A percentile compares a stretch with the other conserved stretches of the same genome.
These are phyloP conservation scores for Martes flavigula DNA, from an alignment of 2,797 vertebrate genomes.

Conservation along the genomic window DNA sequence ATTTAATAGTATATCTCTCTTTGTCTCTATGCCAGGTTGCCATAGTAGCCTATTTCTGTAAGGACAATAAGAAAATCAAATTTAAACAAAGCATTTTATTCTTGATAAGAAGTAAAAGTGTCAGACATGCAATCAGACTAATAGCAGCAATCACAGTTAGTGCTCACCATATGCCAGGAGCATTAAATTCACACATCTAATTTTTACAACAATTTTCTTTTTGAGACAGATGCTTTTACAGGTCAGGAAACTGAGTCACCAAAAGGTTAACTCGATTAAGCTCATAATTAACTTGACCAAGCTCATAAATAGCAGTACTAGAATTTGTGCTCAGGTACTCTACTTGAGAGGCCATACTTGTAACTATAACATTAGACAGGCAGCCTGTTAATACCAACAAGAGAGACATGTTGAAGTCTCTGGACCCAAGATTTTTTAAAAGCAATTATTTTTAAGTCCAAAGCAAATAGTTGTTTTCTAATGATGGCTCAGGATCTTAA, in stretches of 20 bases:
- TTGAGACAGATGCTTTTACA: not conserved
- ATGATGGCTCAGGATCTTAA: not conserved
- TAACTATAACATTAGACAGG: not conserved
- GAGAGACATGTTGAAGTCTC: not conserved
- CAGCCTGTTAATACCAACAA: not conserved
- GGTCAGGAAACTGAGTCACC: not conserved
- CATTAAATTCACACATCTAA: not conserved
- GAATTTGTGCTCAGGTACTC: not conserved
- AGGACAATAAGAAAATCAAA: not conserved
- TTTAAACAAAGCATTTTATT: not conserved
- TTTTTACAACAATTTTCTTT: not conserved
- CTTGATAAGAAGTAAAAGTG: not conserved
- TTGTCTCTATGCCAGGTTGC: not conserved
- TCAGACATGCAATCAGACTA: not conserved
- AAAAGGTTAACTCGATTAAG: not conserved
- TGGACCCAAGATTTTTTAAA: not conserved
- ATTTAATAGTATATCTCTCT: not conserved
- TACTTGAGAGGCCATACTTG: not conserved
- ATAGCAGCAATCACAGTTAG: not conserved
- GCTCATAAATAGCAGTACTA: not conserved
- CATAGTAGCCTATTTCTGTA: not conserved
- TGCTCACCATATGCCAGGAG: not conserved
- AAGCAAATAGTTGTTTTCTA: constrained; percentile 9
- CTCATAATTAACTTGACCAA: not conserved
- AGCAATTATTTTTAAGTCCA: not conserved